Conservation (phyloP, 2,797 vertebrate species). For the Silurus lanzhouensis region DNA sequence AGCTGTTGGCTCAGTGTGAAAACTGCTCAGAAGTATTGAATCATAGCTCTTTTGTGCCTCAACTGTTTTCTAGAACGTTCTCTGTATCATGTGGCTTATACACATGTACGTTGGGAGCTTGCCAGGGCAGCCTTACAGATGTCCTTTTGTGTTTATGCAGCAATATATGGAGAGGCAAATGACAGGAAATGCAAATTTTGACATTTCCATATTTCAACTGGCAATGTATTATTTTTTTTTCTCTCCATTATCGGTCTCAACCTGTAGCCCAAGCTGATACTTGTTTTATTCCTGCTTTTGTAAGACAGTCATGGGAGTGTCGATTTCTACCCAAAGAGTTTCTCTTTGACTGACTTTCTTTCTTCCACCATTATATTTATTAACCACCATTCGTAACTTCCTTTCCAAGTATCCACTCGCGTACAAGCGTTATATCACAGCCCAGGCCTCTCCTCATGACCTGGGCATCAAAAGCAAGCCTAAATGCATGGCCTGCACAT, state of each 20-base stretch:
- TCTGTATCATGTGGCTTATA: conserved; percentile 15
- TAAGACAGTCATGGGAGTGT: conserved; percentile 15
- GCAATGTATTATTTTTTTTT: not conserved
- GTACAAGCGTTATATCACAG: conserved; percentile 51
- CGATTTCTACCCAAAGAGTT: conserved; percentile 20
- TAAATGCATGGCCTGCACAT: conserved; percentile 49
- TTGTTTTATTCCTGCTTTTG: conserved; percentile 26
- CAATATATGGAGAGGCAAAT: conserved; percentile 34
- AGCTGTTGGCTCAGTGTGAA: conserved; percentile 38
- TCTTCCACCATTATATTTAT: conserved; percentile 22
- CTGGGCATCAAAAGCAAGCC: conserved; percentile 58
- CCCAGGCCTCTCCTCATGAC: conserved; percentile 50
- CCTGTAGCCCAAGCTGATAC: conserved; percentile 13
- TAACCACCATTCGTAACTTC: conserved; percentile 43
- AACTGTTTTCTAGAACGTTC: conserved; percentile 17
- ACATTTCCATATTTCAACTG: conserved; percentile 38
- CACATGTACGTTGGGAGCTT: conserved; percentile 27
- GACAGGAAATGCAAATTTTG: conserved; percentile 48
- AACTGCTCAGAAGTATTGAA: conserved; percentile 25
- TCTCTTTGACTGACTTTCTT: conserved; percentile 15
- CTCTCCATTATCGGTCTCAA: not conserved
- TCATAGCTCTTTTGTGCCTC: conserved; percentile 18
- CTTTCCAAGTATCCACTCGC: conserved; percentile 47
- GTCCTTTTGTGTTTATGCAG: conserved; percentile 38
- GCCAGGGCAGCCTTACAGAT: conserved; percentile 37